Conservation (phyloP, 2,797 vertebrate species). For the Paramormyrops hopkinsi region DNA sequence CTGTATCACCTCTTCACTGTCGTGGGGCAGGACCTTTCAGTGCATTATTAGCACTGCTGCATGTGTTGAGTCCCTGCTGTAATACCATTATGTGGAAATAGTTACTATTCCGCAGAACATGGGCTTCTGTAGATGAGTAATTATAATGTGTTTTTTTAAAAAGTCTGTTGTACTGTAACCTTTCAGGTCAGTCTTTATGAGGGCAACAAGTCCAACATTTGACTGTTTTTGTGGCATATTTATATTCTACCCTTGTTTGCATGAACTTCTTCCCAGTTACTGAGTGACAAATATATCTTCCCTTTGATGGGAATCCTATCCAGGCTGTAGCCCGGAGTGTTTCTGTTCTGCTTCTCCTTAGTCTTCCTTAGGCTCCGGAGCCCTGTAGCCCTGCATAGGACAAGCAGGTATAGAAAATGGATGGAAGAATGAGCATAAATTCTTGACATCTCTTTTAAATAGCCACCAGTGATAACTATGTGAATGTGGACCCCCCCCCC, state of each 20-base stretch:
- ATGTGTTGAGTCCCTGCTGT: not conserved
- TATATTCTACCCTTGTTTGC: not conserved
- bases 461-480: not conserved
- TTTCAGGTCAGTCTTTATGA: not conserved
- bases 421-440: not conserved
- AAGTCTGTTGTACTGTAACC: not conserved
- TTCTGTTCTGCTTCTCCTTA: not conserved
- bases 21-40: not conserved
- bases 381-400: not conserved
- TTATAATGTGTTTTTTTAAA: not conserved
- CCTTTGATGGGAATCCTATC: not conserved
- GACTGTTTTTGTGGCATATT: not conserved
- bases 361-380: not conserved
- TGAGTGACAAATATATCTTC: not conserved
- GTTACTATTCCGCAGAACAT: not conserved
- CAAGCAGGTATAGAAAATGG: not conserved
- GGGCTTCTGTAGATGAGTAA: not conserved
- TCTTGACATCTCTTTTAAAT: not conserved
- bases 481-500: not conserved
- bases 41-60: not conserved
- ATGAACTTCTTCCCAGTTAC: not conserved
- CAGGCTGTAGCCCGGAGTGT: not conserved
- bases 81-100: not conserved
- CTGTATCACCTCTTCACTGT: not conserved
- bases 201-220: not conserved